A percentile compares a stretch with the other conserved stretches of the same genome.
Evolutionary conservation across 2,113 vertebrate species (phyloP).

Genomic region (Gavia stellata): DNA sequence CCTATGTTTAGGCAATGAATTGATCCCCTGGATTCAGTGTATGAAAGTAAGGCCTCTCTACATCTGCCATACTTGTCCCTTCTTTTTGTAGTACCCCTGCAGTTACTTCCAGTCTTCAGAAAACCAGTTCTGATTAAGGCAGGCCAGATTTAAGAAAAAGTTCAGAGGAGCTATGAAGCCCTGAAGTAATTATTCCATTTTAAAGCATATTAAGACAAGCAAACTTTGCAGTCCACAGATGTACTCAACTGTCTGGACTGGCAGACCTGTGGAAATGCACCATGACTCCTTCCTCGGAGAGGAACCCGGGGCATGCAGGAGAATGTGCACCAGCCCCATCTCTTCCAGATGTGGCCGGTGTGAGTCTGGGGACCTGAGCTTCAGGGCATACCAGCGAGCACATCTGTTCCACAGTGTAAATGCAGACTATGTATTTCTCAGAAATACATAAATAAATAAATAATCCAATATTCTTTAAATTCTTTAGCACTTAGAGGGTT

Average conservation of each 20-base stretch:
- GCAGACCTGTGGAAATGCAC: neutral
- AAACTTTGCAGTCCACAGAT: neutral
- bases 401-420: neutral
- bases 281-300: neutral
- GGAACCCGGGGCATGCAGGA: neutral
- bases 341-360: neutral
- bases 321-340: accelerated
- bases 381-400: neutral
- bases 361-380: neutral
- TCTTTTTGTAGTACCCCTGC: neutral
- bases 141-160: neutral
- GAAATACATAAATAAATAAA: neutral
- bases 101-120: neutral
- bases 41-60: neutral
- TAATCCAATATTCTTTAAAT: neutral
- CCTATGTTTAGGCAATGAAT: neutral
- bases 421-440: neutral
- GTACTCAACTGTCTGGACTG: neutral
- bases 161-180: neutral
- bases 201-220: neutral
- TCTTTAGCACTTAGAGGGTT: neutral
- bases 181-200: neutral
- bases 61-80: neutral
- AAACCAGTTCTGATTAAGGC: neutral
- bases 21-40: neutral